These are phyloP conservation scores for Apostichopus parvimensis DNA, from an alignment of 35 echinoderm and acorn worm genomes.

Conservation along the genomic window DNA sequence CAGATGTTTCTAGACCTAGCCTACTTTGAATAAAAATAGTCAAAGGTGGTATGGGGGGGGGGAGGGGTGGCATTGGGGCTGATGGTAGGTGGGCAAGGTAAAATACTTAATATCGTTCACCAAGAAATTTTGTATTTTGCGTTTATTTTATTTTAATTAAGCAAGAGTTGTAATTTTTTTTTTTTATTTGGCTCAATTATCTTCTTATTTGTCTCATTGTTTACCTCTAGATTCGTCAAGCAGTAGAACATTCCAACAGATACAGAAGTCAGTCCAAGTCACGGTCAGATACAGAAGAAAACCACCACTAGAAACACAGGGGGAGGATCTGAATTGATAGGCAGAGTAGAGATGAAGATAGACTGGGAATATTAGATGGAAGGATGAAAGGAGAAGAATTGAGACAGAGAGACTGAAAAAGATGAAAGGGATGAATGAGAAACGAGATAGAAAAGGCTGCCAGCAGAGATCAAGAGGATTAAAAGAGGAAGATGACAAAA, in stretches of 20 bases:
- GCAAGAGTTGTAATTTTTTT: background rate
- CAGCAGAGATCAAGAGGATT: too few relatives aligned
- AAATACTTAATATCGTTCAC: too few relatives aligned
- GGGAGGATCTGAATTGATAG: too few relatives aligned
- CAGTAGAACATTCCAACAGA: constrained; percentile 55
- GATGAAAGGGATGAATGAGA: background rate
- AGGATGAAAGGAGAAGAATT: background rate
- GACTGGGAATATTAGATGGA: background rate
- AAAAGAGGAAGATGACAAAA: too few relatives aligned
- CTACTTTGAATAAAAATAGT: too few relatives aligned
- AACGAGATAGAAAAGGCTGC: too few relatives aligned
- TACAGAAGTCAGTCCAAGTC: constrained; percentile 21
- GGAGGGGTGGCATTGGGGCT: too few relatives aligned
- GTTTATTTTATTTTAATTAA: background rate
- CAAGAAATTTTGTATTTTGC: background rate
- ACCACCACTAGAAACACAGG: background rate
- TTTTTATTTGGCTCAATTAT: background rate
- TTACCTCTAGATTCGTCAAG: constrained; percentile 51
- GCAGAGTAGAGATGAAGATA: background rate
- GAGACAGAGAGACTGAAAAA: background rate
- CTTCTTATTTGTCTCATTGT: background rate
- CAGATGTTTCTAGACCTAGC: too few relatives aligned
- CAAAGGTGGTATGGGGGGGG: too few relatives aligned
- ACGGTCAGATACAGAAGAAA: background rate
- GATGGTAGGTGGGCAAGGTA: too few relatives aligned